Base-by-base conservation (phyloP, 2,797 vertebrate genomes). In the Aphelocoma californica region DNA sequence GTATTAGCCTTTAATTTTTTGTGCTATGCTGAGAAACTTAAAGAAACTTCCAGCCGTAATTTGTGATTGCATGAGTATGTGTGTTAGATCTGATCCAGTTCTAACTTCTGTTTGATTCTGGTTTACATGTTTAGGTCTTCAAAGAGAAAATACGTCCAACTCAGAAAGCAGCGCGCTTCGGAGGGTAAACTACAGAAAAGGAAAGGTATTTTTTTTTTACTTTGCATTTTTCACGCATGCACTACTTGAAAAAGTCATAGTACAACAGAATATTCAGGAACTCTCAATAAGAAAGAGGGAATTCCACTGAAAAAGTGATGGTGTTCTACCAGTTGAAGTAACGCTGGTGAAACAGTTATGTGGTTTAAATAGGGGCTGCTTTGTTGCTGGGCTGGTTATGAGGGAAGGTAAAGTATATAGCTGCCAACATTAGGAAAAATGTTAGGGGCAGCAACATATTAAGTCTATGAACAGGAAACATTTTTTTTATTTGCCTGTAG, bases 151-250 rank as follows among this genome's bases (percentile, higher is more conserved):
- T 8, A 72, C 96, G 60, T 96, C 92, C 93, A 89, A 74, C 85
- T 96, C 98, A 2, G 98, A 98, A 45, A 95, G 95, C 65, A 97
- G 97, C 2, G 81, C 89, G 0, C 96, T 97, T 44, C 98, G 97
- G 36, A 97, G 97, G 66, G 95, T 97, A 69, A 98, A 97, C 97
- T 98, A 97, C 97, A 98, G 98, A 90, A 99, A 98, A 91, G 98
- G 98, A 95, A 98, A 98, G 97, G 98, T 98, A 96, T 83, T 24
- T 80, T 19, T 19, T 34, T 64, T 64, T 73, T 51, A 18, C 21
- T 71, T 86, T 17, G 14, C 0, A 0, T 50, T 89, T 89, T 75
- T 83, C 29, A 21, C 19, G 2, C 21, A 5, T 2, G 0, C 31
- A 20, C 58, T 48, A 23, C 48, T 66, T 85, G 29, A 47, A 48